Percentiles rank a stretch among this genome's conserved stretches.
Conservation (phyloP, 2,113 vertebrate species). For the Oreochromis aureus region DNA sequence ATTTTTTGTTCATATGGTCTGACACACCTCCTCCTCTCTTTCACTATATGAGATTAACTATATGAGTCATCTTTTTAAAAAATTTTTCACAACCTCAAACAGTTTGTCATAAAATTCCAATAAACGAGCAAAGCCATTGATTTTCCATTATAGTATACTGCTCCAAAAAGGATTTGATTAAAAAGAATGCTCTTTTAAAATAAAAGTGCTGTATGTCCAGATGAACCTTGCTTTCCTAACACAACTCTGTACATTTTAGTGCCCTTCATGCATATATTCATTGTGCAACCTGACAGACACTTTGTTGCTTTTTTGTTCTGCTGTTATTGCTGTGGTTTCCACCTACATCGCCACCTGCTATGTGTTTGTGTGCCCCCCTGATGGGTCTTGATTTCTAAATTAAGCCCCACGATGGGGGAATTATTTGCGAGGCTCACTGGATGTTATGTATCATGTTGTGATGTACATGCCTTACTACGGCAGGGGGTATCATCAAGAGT, state of each 20-base stretch:
- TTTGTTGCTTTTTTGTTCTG: not conserved
- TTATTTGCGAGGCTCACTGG: not conserved
- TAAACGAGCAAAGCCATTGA: not conserved
- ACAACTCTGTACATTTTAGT: not conserved
- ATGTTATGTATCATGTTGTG: not conserved
- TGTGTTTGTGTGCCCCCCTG: not conserved
- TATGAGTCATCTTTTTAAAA: not conserved
- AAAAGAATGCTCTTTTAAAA: not conserved
- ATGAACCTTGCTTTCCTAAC: not conserved
- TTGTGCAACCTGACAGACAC: not conserved
- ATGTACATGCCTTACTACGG: not conserved
- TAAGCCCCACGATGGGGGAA: not conserved
- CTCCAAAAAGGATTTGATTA: not conserved
- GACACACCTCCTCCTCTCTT: not conserved
- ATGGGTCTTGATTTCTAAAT: not conserved
- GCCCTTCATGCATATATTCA: not conserved
- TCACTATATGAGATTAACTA: not conserved
- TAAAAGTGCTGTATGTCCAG: not conserved
- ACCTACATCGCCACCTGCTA: conserved; percentile 9
- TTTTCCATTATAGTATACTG: not conserved
- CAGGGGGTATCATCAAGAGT: not conserved
- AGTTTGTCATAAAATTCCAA: not conserved
- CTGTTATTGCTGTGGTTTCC: not conserved
- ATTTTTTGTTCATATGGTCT: conserved; percentile 26
- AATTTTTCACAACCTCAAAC: not conserved